Percentiles rank a stretch among this genome's conserved stretches.
phyloP scores from a whole-genome alignment of 2,113 vertebrate species.

The Eudyptes chrysolophus region DNA sequence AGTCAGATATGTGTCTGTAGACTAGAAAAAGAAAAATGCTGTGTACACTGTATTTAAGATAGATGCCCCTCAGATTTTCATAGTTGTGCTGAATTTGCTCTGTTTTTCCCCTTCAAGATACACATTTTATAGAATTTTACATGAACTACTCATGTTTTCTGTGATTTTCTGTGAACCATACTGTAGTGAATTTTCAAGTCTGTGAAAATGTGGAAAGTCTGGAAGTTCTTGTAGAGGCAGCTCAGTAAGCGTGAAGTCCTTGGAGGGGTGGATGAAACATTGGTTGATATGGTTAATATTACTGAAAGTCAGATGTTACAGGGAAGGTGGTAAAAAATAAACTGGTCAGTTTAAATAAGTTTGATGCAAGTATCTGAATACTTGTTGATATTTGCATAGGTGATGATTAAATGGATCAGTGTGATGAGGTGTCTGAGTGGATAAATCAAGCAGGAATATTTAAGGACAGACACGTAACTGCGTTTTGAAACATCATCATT shows the following conservation, averaged over 20 bases:
- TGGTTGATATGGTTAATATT: not conserved
- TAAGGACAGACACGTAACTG: not conserved
- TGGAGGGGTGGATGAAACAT: not conserved
- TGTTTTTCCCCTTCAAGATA: not conserved
- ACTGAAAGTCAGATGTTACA: not conserved
- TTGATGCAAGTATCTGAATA: no score
- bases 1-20: not conserved
- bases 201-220: not conserved
- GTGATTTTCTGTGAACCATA: not conserved
- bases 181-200: not conserved
- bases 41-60: fast-evolving
- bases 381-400: not conserved
- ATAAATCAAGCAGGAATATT: not conserved
- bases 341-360: not conserved
- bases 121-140: not conserved
- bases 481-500: not conserved
- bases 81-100: not conserved
- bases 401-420: not conserved
- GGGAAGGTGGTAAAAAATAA: not conserved
- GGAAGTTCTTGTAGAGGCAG: not conserved
- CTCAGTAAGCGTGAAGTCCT: not conserved
- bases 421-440: not conserved
- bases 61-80: fast-evolving
- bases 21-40: not conserved
- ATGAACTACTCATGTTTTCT: not conserved